Evolutionary conservation across 2,888 invertebrate genomes (phyloP), one percentile per base, ranked within the genome.

Genomic region (Stegophylla sp.): DNA sequence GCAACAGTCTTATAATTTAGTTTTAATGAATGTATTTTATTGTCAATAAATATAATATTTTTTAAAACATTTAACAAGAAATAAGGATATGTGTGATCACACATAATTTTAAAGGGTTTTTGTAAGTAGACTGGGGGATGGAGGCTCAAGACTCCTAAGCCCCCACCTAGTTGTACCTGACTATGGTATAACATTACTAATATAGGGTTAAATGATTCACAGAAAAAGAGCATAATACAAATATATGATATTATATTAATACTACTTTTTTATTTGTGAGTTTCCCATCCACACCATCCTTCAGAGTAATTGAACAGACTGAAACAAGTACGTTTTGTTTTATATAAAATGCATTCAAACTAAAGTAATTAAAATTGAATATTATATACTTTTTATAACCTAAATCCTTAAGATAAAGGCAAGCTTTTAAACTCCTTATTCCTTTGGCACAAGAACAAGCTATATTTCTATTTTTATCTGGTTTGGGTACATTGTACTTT

Each of bases 391-490:
- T 82, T 53, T 71, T 71, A 51, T 64, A 82, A 17, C 72, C 82
- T 9, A 51, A 20, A 13, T 72, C 66, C 23, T 26, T 23, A 43
- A 71, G 23, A n/a, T 43, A 26, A 10, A 15, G 17, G n/a, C 61
- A 48, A 3, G 82, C 82, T 59, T 64, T 72, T 7, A 43, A 66
- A 61, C 82, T 82, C 10, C 82, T 76, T 51, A 72, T 56, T 63
- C 82, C 82, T 20, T 53, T 63, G 13, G 56, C 72, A 48, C 82
- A 82, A 56, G 77, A 72, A 45, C 82, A 82, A 9, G 79, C 71
- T 9, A 79, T 73, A 23, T 2, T 67, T 43, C 23, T 13, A 64
- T 72, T 28, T 61, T 48, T 53, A 26, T 72, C 43, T 48, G 82
- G 81, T 72, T 83, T 81, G 23, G 45, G 20, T 17, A 66, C 12